Evolutionary conservation across 2,888 invertebrate genomes (phyloP), one percentile per base, ranked within the genome.

Genomic region (Athalia cordata): DNA sequence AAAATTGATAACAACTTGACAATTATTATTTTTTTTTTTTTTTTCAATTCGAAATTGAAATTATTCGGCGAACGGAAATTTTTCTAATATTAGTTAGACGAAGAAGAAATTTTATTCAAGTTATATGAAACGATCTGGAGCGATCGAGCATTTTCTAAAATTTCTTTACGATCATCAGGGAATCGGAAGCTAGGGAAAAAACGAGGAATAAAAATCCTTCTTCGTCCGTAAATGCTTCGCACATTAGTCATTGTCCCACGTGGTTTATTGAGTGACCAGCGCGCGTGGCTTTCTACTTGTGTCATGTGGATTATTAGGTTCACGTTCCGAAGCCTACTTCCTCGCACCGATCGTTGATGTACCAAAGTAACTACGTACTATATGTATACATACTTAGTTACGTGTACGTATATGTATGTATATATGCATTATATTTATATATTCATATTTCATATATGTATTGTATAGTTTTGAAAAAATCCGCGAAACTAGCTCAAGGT

Each of bases 291-390:
- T 72, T 72, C 57, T 72, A 72, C 72, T 8, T 15, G 45, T n/a
- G 55, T n/a, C n/a, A 55, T 59, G 13, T 47, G 45, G 72, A 72
- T 52, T 50, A 72, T 72, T 72, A 59, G 72, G 57, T 72, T 72
- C n/a, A 47, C 45, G 72, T 72, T 29, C 57, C 72, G 47, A 72
- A 72, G 72, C 72, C 72, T 72, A 72, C 72, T 72, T 72, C 72
- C 57, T 59, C 52, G 59, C 11, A 8, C 6, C 8, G 6, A 29
- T 29, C 52, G 45, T 50, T 15, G 64, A 29, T 61, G 43, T 64
- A 52, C 9, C 55, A n/a, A 68, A 50, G 52, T 68, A 52, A 68
- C 29, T 29, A 29, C 68, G 68, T 52, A 68, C 68, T 68, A 67
- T 64, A 66, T 55, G 50, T 9, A 11, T n/a, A 68, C 29, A 68